Evolutionary conservation across 2,113 vertebrate species (phyloP).

Genomic region (Sorex araneus): DNA sequence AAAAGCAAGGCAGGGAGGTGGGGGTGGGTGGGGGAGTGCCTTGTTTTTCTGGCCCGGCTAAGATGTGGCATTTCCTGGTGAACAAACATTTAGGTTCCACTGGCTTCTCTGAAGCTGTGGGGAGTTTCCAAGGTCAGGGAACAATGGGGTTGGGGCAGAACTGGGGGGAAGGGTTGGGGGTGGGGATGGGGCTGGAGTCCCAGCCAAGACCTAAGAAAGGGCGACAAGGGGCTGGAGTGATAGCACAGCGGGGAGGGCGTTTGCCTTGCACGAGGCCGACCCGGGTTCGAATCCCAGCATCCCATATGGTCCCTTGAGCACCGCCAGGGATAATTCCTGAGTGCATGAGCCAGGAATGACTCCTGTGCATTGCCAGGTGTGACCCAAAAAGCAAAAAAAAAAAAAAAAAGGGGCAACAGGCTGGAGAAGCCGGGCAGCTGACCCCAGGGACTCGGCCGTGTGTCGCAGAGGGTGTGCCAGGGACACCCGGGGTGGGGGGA

Average conservation of each 20-base stretch:
- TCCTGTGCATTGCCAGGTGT: no score
- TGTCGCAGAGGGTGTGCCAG: no score
- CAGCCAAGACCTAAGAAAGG: not conserved
- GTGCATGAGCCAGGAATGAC: no score
- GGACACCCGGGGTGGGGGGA: not conserved
- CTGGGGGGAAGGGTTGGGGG: not conserved
- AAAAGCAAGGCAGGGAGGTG: not conserved
- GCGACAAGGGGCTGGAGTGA: no score
- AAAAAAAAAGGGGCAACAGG: not conserved
- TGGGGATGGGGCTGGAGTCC: no score
- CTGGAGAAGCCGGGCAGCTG: not conserved
- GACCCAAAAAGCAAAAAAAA: no score
- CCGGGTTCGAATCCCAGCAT: no score
- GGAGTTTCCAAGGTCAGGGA: not conserved
- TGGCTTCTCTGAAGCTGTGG: not conserved
- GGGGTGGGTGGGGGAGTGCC: no score
- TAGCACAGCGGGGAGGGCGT: no score
- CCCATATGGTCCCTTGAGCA: no score
- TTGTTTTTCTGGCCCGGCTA: conserved; percentile 24
- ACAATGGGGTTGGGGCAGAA: not conserved
- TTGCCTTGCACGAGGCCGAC: no score
- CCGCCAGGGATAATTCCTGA: no score
- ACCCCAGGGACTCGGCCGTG: not conserved
- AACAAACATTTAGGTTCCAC: conserved; percentile 37
- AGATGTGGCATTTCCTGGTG: not conserved